Conservation (phyloP, 2,113 vertebrate species). For the Machaerirhynchus nigripectus region DNA sequence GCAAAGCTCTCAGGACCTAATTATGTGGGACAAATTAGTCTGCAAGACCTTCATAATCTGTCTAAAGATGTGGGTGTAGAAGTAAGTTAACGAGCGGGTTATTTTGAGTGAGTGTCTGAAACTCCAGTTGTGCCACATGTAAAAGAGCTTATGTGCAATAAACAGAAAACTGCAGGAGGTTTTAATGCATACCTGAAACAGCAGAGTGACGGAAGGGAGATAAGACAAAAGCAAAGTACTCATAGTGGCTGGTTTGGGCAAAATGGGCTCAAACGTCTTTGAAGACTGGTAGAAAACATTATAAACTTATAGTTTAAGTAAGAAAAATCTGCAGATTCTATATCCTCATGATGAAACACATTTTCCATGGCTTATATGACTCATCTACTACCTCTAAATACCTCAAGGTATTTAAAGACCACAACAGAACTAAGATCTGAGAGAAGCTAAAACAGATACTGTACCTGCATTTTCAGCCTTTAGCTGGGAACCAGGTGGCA, state of each 20-base stretch:
- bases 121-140: not conserved
- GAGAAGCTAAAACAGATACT: not conserved
- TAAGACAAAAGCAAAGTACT: not conserved
- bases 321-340: not conserved
- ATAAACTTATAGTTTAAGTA: not conserved
- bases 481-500: not conserved
- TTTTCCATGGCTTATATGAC: not conserved
- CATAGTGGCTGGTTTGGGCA: not conserved
- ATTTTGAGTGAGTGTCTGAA: conserved; percentile 31
- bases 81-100: conserved; percentile 14
- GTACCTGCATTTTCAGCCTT: not conserved
- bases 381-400: not conserved
- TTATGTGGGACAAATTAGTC: conserved; percentile 57
- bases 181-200: not conserved
- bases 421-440: not conserved
- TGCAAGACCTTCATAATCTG: conserved; percentile 48
- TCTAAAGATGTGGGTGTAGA: conserved; percentile 18
- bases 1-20: conserved; percentile 60
- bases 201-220: not conserved
- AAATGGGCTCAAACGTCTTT: not conserved
- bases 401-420: not conserved
- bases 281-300: not conserved
- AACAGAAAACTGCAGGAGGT: not conserved
- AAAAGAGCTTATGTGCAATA: not conserved
- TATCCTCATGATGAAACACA: not conserved